These are phyloP conservation scores for Charina bottae DNA, from an alignment of 2,113 vertebrate species.

Conservation along the genomic window DNA sequence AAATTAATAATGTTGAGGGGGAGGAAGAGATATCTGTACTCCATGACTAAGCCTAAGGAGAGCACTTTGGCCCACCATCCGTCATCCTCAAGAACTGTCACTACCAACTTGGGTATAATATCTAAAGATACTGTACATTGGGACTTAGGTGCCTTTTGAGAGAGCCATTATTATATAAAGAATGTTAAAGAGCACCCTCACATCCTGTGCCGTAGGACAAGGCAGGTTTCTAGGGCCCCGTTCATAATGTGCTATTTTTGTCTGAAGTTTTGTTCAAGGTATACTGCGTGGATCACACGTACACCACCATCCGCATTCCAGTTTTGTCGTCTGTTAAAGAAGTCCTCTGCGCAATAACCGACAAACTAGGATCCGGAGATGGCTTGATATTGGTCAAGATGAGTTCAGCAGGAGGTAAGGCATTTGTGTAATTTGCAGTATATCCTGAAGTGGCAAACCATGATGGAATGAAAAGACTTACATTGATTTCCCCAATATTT, in stretches of 20 bases:
- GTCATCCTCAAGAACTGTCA: background rate
- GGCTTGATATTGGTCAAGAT: constrained; percentile 90
- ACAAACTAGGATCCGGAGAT: constrained; percentile 94
- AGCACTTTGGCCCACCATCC: background rate
- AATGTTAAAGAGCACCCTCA: background rate
- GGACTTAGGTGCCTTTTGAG: background rate
- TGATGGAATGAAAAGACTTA: constrained; percentile 14
- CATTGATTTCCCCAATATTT: constrained; percentile 10
- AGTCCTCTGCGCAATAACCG: constrained; percentile 86
- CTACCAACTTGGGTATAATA: background rate
- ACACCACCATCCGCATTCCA: constrained; percentile 91
- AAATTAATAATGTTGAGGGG: background rate
- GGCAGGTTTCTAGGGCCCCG: fast-evolving
- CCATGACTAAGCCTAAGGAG: background rate
- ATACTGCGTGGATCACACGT: constrained; percentile 95
- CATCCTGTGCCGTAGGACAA: background rate
- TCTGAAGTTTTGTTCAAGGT: constrained; percentile 94
- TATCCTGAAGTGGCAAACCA: background rate
- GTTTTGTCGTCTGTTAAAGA: constrained; percentile 90
- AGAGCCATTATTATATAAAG: constrained; percentile 13
- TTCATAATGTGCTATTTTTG: background rate
- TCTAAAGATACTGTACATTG: background rate
- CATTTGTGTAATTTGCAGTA: constrained; percentile 33
- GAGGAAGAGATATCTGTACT: background rate
- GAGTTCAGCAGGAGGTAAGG: constrained; percentile 94